Conservation (phyloP, 2,888 invertebrate species). For the Sinodicranocentrus sp. region DNA sequence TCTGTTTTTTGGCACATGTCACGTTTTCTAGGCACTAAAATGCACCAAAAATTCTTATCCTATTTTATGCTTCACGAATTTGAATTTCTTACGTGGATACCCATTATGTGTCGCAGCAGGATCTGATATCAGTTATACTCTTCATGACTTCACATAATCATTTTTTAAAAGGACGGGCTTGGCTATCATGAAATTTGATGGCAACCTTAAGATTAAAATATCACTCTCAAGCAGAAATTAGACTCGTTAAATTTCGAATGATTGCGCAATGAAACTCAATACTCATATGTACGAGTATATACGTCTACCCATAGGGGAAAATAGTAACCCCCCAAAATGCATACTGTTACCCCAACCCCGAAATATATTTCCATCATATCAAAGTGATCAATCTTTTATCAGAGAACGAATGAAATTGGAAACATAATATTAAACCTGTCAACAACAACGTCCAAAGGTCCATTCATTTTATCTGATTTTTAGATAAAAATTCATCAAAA, state of each 20-base stretch:
- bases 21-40: too few relatives aligned
- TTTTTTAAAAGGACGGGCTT: too few relatives aligned
- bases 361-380: conserved; percentile 11
- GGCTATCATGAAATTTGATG: too few relatives aligned
- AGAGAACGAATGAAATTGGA: conserved; percentile 37
- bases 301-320: too few relatives aligned
- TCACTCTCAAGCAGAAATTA: background rate
- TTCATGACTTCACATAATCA: too few relatives aligned
- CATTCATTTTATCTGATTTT: conserved; percentile 14
- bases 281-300: background rate
- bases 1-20: too few relatives aligned
- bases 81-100: too few relatives aligned
- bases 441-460: background rate
- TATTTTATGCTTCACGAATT: too few relatives aligned
- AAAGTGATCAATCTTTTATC: conserved; percentile 52
- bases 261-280: background rate
- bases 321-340: background rate
- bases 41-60: too few relatives aligned
- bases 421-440: conserved; percentile 57
- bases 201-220: background rate
- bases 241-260: background rate
- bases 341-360: too few relatives aligned
- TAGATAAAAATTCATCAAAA: conserved; percentile 25
- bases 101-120: too few relatives aligned
- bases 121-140: too few relatives aligned